Base-by-base conservation (phyloP, 2,113 vertebrate genomes). In the Paracanthobrama guichenoti region DNA sequence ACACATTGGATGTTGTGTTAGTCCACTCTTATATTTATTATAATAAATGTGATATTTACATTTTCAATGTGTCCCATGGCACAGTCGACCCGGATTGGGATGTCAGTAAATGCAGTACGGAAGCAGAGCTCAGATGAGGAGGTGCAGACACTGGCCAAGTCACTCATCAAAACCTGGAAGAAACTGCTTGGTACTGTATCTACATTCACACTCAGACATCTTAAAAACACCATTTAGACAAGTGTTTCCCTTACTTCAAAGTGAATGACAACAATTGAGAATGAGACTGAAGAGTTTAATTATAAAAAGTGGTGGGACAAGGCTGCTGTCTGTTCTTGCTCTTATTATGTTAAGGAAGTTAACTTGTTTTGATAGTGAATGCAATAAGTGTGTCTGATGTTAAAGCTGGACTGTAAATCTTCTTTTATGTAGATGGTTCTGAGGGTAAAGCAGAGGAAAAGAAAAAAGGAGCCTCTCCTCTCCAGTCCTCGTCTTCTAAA, bases 91-190 rank as follows among this genome's bases (percentile, higher is more conserved):
- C 95, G 96, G 87, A 95, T 99, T 0, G 98, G 98, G 46, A 98
- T 99, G 97, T 99, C 96, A 0, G 98, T 99, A 79, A 99, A 99
- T 0, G 96, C 97, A 0, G 94, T 99, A 89, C 95, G 98, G 84
- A 99, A 99, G 89, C 96, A 97, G 91, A 98, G 96, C 87, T 96
- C 95, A 1, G 96, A 99, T 0, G 96, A 98, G 85, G 98, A 98
- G 82, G 96, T 98, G 88, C 97, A 97, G 88, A 93, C 94, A 0
- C 89, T 98, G 85, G 96, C 97, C 90, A 99, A 98, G 93, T 94
- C 94, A 2, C 97, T 99, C 89, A 98, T 98, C 94, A 99, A 98
- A 86, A 95, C 96, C 86, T 99, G 98, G 98, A 99, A 99, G 87
- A 99, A 98, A 83, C 95, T 99, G 84, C 93, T 97, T 82, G 96